A percentile compares a stretch with the other conserved stretches of the same genome.
Evolutionary conservation across 2,888 invertebrate genomes (phyloP).

Genomic region (Sabellastarte sp.): DNA sequence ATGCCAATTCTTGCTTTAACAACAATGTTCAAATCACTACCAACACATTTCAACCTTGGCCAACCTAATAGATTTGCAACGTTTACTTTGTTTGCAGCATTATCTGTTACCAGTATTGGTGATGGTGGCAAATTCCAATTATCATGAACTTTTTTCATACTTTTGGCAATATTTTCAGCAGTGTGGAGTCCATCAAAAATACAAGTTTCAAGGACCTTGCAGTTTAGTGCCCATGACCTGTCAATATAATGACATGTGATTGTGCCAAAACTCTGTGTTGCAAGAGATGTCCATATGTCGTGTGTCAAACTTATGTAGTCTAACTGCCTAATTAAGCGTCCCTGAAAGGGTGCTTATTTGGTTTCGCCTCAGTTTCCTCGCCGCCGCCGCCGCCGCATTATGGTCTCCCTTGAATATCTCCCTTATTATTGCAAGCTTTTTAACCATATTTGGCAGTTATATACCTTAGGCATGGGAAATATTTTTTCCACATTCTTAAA

Average conservation of each 20-base stretch:
- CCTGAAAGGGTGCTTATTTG: no score
- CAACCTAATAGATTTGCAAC: neutral
- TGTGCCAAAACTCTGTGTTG: neutral
- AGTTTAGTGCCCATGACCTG: neutral
- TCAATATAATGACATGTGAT: neutral
- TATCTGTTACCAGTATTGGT: slow-evolving; percentile 1
- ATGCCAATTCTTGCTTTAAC: neutral
- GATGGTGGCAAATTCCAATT: no score
- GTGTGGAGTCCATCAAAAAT: neutral
- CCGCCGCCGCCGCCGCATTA: no score
- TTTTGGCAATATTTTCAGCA: neutral
- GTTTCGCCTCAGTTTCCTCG: no score
- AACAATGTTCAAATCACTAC: neutral
- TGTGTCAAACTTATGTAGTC: neutral
- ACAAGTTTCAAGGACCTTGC: neutral
- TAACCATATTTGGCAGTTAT: no score
- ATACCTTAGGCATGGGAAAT: no score
- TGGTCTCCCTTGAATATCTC: no score
- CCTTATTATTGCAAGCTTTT: no score
- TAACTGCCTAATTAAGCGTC: neutral
- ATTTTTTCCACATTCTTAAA: no score
- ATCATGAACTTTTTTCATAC: no score
- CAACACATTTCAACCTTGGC: neutral
- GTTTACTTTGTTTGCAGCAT: neutral
- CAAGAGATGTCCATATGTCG: neutral